phyloP scores from a whole-genome alignment of 2,888 invertebrate species.

The Hydropsyche betteni region DNA sequence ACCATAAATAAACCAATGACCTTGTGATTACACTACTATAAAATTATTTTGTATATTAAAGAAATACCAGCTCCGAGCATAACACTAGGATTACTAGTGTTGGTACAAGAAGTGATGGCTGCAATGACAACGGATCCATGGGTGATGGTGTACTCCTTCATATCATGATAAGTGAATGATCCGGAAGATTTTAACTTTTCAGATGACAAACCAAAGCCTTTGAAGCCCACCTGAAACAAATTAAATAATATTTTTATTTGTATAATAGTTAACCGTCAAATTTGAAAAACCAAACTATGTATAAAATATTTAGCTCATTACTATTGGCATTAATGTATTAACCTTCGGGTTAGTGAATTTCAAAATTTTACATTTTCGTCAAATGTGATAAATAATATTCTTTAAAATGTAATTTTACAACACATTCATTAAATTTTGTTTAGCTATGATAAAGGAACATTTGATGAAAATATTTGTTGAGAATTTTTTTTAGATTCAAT shows the following conservation, averaged over 20 bases:
- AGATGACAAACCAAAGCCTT: constrained; percentile 84
- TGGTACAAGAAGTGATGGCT: constrained; percentile 98
- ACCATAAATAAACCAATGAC: not conserved
- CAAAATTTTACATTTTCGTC: not conserved
- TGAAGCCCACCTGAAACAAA: constrained; percentile 82
- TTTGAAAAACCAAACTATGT: not conserved
- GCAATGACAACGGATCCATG: constrained; percentile 97
- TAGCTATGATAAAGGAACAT: no score
- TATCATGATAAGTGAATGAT: constrained; percentile 81
- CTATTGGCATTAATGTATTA: not conserved
- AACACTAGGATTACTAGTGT: constrained; percentile 97
- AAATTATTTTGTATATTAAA: constrained; percentile 18
- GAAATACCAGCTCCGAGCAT: constrained; percentile 92
- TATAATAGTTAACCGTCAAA: not conserved
- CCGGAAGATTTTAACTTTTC: constrained; percentile 72
- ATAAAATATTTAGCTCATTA: not conserved
- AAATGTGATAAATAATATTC: no score
- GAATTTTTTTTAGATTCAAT: no score
- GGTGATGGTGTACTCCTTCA: constrained; percentile 77
- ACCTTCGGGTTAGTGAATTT: not conserved
- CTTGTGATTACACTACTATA: no score
- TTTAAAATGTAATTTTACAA: no score
- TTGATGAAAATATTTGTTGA: no score
- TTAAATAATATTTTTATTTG: constrained; percentile 20
- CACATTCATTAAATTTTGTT: no score